A percentile compares a stretch with the other conserved stretches of the same genome.
These are phyloP conservation scores for Ectemnius cavifrons DNA, from an alignment of 2,888 invertebrate genomes.

Conservation along the genomic window DNA sequence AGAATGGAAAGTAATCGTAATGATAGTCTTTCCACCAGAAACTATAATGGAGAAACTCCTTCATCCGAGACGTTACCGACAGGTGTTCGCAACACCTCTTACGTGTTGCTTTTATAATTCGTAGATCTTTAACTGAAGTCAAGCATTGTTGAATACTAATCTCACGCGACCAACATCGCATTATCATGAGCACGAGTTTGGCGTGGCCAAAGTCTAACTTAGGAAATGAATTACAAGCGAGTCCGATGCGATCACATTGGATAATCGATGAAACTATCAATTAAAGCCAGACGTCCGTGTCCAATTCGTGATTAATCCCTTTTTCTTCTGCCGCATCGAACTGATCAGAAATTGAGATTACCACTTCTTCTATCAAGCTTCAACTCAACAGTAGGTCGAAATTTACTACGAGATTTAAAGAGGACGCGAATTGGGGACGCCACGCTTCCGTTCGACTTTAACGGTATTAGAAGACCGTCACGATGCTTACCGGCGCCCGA, in stretches of 20 bases:
- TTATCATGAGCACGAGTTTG: too few species aligned
- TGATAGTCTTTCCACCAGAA: neutral
- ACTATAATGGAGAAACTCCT: neutral
- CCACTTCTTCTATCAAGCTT: too few species aligned
- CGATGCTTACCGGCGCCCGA: neutral
- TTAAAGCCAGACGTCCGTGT: slow-evolving; percentile 7
- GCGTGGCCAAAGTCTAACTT: neutral
- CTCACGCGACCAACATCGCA: too few species aligned
- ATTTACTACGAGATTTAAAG: neutral
- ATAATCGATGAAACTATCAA: slow-evolving; percentile 6
- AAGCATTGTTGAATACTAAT: too few species aligned
- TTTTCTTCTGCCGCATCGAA: neutral
- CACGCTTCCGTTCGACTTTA: slow-evolving; percentile 12
- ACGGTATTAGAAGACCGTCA: slow-evolving; percentile 20
- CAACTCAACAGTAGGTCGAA: too few species aligned
- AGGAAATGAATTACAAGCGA: neutral
- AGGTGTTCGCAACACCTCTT: neutral
- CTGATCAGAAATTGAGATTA: too few species aligned
- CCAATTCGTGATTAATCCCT: slow-evolving; percentile 1
- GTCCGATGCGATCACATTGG: neutral
- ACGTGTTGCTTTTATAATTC: too few species aligned
- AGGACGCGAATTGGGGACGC: slow-evolving; percentile 6
- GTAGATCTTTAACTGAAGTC: too few species aligned
- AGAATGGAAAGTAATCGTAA: slow-evolving; percentile 6
- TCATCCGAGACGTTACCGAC: neutral